Evolutionary conservation across 2,797 vertebrate genomes (phyloP).

Genomic region (Anguilla marmorata): DNA sequence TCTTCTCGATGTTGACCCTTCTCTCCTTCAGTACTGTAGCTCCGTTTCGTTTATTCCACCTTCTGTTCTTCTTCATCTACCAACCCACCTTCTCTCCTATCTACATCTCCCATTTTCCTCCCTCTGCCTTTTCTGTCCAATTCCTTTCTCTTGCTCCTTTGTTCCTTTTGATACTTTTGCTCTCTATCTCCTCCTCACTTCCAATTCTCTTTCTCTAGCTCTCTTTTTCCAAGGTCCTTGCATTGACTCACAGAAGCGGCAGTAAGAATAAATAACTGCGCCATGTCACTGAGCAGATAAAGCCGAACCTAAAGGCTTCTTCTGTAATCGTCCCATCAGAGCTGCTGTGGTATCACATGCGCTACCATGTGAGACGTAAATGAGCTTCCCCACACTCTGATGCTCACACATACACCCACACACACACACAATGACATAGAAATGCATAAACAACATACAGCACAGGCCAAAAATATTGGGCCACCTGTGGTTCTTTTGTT

Average conservation of each 20-base stretch:
- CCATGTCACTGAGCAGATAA: constrained; percentile 88
- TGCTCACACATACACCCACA: no score
- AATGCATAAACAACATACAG: no score
- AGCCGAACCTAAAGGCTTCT: constrained; percentile 96
- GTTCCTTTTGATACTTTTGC: constrained; percentile 35
- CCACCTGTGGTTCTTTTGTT: no score
- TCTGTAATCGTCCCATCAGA: constrained; percentile 94
- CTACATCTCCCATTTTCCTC: not conserved
- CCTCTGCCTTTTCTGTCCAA: not conserved
- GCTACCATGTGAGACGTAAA: constrained; percentile 95
- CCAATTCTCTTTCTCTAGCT: constrained; percentile 42
- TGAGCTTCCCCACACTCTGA: constrained; percentile 70
- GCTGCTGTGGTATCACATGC: constrained; percentile 80
- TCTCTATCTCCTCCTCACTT: constrained; percentile 44
- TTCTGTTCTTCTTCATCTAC: not conserved
- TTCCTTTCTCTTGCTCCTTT: not conserved
- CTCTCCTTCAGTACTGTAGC: no score
- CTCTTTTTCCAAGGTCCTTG: constrained; percentile 76
- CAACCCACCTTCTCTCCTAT: not conserved
- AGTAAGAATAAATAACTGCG: constrained; percentile 55
- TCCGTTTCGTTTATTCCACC: constrained; percentile 15
- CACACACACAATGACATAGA: no score
- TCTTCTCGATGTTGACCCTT: no score
- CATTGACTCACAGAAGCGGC: constrained; percentile 93
- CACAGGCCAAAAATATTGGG: no score